phyloP scores from a whole-genome alignment of 2,888 invertebrate species.

The Caenorhabditis panamensis region DNA sequence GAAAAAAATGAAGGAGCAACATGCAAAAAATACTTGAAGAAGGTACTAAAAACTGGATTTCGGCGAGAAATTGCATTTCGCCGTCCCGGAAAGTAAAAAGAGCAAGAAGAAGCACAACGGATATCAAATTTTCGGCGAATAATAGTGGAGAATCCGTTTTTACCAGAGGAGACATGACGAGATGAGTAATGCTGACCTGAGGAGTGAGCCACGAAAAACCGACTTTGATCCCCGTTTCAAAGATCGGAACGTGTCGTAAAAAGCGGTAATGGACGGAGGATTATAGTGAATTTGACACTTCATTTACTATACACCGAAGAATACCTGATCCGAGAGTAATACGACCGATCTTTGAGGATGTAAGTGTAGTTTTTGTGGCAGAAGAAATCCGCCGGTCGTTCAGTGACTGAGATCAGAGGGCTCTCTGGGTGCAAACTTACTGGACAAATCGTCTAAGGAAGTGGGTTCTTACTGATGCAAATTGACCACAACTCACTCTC shows the following conservation, averaged over 20 bases:
- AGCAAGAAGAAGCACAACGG: slow-evolving; percentile 49
- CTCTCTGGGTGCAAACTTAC: slow-evolving; percentile 4
- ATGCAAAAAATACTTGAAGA: slow-evolving; percentile 35
- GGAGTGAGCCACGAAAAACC: background rate
- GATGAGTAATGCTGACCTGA: slow-evolving; percentile 46
- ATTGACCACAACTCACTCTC: slow-evolving; percentile 17
- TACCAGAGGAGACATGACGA: slow-evolving; percentile 7
- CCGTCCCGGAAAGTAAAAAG: slow-evolving; percentile 47
- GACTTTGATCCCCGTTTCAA: slow-evolving; percentile 40
- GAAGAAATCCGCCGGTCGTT: background rate
- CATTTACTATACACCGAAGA: slow-evolving; percentile 13
- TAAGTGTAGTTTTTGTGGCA: slow-evolving; percentile 4
- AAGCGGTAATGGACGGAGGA: slow-evolving; percentile 8
- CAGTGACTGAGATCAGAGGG: slow-evolving; percentile 5
- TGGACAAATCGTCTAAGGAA: background rate
- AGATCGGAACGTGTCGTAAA: background rate
- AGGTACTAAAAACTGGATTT: slow-evolving; percentile 51
- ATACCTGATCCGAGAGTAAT: background rate
- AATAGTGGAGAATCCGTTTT: slow-evolving; percentile 43
- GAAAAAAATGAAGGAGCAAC: slow-evolving; percentile 31
- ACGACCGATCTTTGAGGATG: slow-evolving; percentile 42
- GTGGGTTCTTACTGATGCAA: slow-evolving; percentile 36
- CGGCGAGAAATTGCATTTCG: slow-evolving; percentile 46
- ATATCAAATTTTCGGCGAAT: slow-evolving; percentile 42
- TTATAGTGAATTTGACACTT: slow-evolving; percentile 11